Conservation (phyloP, 2,888 invertebrate species). For the Plusia festucae region DNA sequence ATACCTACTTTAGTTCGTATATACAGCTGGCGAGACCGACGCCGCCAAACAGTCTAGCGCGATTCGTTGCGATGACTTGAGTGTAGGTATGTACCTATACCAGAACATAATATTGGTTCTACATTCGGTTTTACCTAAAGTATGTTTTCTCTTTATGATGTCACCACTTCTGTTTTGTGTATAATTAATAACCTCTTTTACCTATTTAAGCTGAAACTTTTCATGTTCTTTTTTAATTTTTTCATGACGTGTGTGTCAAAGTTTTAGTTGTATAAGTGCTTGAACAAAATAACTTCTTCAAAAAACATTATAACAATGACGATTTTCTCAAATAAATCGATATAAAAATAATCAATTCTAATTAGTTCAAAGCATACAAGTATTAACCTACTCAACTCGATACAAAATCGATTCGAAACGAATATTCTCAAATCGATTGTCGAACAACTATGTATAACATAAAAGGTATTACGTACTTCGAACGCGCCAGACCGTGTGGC, state of each 20-base stretch:
- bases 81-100: background rate
- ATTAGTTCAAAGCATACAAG: background rate
- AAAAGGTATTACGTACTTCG: conserved; percentile 3
- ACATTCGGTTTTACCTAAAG: background rate
- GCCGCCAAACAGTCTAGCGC: conserved; percentile 49
- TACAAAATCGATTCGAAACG: background rate
- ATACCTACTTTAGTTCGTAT: conserved; percentile 23
- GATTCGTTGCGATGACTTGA: conserved; percentile 22
- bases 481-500: conserved; percentile 4
- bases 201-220: too few relatives aligned
- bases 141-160: background rate
- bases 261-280: too few relatives aligned
- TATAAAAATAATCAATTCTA: background rate
- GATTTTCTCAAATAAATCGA: background rate
- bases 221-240: too few relatives aligned
- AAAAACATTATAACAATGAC: background rate
- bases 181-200: too few relatives aligned
- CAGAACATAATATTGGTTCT: background rate
- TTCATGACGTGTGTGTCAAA: too few relatives aligned
- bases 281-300: too few relatives aligned
- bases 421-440: conserved; percentile 5
- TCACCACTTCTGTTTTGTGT: background rate
- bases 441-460: background rate
- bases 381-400: conserved; percentile 1
- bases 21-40: conserved; percentile 27